Evolutionary conservation across 2,113 vertebrate species (phyloP).

Genomic region (Columba livia): DNA sequence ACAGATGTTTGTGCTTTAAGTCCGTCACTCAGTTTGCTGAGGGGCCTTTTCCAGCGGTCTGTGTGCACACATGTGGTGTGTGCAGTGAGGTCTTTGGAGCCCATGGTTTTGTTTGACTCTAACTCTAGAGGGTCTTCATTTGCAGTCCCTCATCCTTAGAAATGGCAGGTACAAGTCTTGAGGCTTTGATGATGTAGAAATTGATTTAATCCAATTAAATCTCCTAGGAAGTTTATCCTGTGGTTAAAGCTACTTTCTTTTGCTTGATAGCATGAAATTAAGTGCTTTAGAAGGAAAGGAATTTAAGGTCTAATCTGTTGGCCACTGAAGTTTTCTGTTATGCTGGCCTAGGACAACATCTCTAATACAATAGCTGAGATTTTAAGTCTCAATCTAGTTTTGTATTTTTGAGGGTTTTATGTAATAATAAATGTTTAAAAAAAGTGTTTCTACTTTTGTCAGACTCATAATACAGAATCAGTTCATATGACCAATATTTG

Average conservation of each 20-base stretch:
- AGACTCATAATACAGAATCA: neutral
- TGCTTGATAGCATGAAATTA: neutral
- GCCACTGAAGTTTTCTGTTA: neutral
- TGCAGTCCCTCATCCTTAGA: neutral
- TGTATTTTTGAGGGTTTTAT: neutral
- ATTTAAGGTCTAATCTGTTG: neutral
- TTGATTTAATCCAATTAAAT: neutral
- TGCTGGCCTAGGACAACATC: neutral
- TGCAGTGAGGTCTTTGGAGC: neutral
- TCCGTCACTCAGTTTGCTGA: neutral
- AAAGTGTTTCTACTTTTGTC: neutral
- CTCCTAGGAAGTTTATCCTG: neutral
- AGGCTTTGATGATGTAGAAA: neutral
- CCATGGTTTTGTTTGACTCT: neutral
- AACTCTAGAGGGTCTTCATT: neutral
- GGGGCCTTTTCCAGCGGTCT: neutral
- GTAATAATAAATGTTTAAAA: neutral
- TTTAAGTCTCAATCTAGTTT: neutral
- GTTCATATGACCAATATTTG: neutral
- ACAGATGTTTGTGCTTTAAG: neutral
- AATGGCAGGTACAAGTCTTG: neutral
- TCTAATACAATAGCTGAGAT: neutral
- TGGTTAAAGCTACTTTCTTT: neutral
- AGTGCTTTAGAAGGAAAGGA: neutral
- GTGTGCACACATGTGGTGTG: fast-evolving